These are phyloP conservation scores for Parotia lawesii DNA, from an alignment of 2,113 vertebrate genomes.

Conservation along the genomic window DNA sequence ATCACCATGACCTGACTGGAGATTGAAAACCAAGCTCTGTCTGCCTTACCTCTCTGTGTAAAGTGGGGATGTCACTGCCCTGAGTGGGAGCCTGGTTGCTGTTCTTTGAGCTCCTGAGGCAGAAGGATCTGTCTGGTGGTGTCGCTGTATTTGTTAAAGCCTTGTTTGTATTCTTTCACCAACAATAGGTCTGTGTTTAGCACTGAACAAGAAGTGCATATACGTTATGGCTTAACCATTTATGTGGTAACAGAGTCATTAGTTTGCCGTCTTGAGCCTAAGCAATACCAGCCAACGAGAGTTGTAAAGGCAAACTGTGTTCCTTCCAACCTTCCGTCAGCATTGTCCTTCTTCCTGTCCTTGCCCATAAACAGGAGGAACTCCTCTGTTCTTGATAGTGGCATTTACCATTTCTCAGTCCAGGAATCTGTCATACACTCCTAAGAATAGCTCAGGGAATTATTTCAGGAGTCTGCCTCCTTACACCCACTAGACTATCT, in stretches of 20 bases:
- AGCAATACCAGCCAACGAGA: background rate
- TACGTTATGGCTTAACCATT: background rate
- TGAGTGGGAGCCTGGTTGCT: background rate
- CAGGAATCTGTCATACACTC: background rate
- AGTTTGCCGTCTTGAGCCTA: background rate
- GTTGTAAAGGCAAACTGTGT: background rate
- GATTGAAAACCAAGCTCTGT: background rate
- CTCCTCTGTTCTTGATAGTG: background rate
- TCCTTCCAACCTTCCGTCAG: background rate
- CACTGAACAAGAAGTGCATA: background rate
- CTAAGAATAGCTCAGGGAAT: background rate
- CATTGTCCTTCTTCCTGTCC: background rate
- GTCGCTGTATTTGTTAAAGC: background rate
- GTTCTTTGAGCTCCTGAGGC: background rate
- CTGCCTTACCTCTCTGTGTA: background rate
- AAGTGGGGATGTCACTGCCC: background rate
- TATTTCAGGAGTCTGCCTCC: background rate
- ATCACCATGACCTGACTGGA: background rate
- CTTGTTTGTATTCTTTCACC: background rate
- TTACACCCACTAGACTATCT: accelerated
- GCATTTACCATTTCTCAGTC: background rate
- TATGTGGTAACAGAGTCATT: background rate
- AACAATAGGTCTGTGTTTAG: background rate
- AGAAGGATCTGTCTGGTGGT: background rate
- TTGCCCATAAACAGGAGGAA: accelerated